Percentiles rank a stretch among this genome's conserved stretches.
Conservation (phyloP, 2,113 vertebrate genomes). For the Pleuronectes platessa region DNA sequence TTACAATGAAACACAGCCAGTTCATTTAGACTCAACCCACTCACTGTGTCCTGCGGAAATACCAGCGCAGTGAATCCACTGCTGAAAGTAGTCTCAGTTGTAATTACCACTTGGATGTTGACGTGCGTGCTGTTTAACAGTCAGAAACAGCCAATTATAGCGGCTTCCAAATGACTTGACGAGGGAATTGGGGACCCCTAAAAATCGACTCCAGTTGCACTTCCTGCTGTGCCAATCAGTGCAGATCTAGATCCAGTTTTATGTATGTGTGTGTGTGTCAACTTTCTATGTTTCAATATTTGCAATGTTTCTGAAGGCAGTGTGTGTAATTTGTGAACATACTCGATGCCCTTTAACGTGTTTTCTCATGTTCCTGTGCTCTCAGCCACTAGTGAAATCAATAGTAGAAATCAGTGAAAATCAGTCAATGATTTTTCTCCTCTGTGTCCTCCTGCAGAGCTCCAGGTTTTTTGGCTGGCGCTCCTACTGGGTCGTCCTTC, state of each 20-base stretch:
- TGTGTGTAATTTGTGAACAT: not conserved
- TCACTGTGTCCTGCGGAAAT: not conserved
- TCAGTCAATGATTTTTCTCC: conserved; percentile 10
- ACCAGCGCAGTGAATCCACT: not conserved
- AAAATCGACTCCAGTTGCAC: not conserved
- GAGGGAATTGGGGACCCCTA: not conserved
- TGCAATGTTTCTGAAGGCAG: no score
- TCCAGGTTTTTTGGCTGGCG: conserved; percentile 96
- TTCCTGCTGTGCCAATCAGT: conserved; percentile 13
- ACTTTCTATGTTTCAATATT: not conserved
- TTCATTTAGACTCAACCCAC: not conserved
- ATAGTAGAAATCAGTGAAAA: not conserved
- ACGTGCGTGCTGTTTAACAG: not conserved
- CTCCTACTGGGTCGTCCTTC: conserved; percentile 92
- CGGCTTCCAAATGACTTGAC: not conserved
- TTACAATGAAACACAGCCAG: not conserved
- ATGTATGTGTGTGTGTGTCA: not conserved
- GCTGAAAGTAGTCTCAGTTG: conserved; percentile 10
- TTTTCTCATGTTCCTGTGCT: not conserved
- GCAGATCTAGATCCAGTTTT: not conserved
- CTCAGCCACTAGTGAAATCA: not conserved
- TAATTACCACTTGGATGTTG: conserved; percentile 10
- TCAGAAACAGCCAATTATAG: not conserved
- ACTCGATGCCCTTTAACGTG: not conserved
- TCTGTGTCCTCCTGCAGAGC: conserved; percentile 78